Base-by-base conservation (phyloP, 2,888 invertebrate species). In the Ypsolopha scabrella region DNA sequence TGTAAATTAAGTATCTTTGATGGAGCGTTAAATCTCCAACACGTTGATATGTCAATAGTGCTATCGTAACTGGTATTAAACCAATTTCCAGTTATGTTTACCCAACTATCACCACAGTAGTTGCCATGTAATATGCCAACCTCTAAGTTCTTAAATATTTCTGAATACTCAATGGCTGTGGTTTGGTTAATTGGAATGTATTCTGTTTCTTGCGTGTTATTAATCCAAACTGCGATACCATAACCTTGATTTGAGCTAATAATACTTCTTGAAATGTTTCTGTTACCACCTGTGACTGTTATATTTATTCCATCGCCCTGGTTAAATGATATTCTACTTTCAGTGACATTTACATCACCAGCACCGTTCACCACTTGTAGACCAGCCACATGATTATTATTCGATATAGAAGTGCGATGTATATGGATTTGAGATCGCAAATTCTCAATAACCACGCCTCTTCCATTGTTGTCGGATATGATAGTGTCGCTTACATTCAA, bases 301-400 rank as follows among this genome's bases (percentile, higher is more conserved):
- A 99, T 92, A 72, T 99, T 99, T 8, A 99, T 89, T 0, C 99
- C 99, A 65, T 97, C 97, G 1, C 97, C 97, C 67, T 92, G 90
- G 72, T 99, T 99, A 61, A 95, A 93, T 13, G 94, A 93, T 58
- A 99, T 93, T 62, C 92, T 89, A 57, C 96, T 96, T 62, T 94
- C 92, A 14, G 98, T 98, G 3, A 99, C 89, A 72, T 98, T 97
- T 0, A 99, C 90, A 72, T 98, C 97, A 1, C 97, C 97, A 0
- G 94, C 97, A 2, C 99, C 99, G 61, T 91, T 93, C 1, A 93
- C 89, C 1, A 99, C 91, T 65, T 97, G 95, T 4, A 99, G 88
- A 7, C 98, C 98, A 2, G 97, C 96, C 1, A 95, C 92, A 70
- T 97, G 94, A 55, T 93, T 92, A 70, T 97, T 98, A 64, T 94